Base-by-base conservation (phyloP, 2,888 invertebrate genomes). In the Ichneumoninae sp. region DNA sequence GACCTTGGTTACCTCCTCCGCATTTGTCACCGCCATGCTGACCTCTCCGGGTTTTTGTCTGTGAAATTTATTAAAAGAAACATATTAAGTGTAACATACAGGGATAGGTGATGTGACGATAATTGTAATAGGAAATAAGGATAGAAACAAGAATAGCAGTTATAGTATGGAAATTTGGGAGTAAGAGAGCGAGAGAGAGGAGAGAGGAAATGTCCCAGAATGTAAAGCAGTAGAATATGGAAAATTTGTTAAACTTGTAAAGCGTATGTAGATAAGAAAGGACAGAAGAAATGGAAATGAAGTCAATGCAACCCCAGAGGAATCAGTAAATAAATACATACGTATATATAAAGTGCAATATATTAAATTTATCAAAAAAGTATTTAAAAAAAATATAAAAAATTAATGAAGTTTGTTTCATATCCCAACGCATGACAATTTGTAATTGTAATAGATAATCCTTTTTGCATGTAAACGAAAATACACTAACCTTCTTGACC, bases 11-110 rank as follows among this genome's bases (percentile, higher is more conserved):
- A 70, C 98, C 98, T 83, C 95, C 95, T 57, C 98, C 98, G 93
- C 98, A 98, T 92, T 97, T 97, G 88, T 97, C 96, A 87, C 98
- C 98, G 60, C 98, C 97, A 92, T 98, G 96, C 92, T 98, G 97
- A 3, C 94, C 98, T 88, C 98, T 95, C 3, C 97, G 97, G 87
- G 97, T 95, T 94, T 95, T 96, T 86, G 94, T 89, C 96, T 96
- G 22, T 74, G 33, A 44, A 36, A 65, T 73, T 83, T 8, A 47
- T 52, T 74, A 54, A 77, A 54, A n/a, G 36, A 66, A 76, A 22
- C 16, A 54, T 33, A 50, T 76, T 50, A 13, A 22, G 3, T 63
- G 16, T 4, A 30, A 4, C 33, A 63, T 33, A 16, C 16, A 30
- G 7, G 10, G 10, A 57, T 7, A 4, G 33, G 6, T 7, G 33